Evolutionary conservation across 2,113 vertebrate species (phyloP).

Genomic region (Petromus typicus): DNA sequence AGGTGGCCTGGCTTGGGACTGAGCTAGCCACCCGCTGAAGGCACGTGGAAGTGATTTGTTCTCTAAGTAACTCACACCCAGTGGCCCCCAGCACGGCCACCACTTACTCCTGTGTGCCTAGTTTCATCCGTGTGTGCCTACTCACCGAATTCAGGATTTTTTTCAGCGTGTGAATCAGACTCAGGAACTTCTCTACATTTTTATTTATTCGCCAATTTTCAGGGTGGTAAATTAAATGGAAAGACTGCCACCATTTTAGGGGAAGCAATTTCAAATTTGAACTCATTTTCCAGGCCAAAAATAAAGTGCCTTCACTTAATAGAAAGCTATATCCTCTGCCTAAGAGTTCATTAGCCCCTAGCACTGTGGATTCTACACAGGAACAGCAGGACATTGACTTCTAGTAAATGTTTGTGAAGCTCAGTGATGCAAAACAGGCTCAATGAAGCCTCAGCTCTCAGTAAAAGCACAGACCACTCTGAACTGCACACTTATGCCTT

Average conservation of each 20-base stretch:
- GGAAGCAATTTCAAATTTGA: constrained; percentile 53
- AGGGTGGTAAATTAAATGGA: not conserved
- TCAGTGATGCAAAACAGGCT: constrained; percentile 49
- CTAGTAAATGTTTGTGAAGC: constrained; percentile 35
- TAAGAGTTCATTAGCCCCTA: constrained; percentile 14
- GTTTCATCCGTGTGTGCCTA: not conserved
- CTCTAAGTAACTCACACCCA: not conserved
- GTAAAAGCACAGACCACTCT: not conserved
- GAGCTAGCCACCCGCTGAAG: not conserved
- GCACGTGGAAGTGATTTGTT: not conserved
- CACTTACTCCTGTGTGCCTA: not conserved
- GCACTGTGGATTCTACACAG: not conserved
- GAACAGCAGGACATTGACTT: not conserved
- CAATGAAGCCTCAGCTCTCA: not conserved
- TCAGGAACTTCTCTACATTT: not conserved
- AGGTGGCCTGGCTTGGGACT: not conserved
- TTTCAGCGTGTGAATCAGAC: not conserved
- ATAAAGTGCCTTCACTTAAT: constrained; percentile 21
- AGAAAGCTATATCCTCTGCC: not conserved
- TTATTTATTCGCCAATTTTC: constrained; percentile 44
- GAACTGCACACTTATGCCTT: not conserved
- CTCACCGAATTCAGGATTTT: not conserved
- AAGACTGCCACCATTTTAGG: constrained; percentile 22
- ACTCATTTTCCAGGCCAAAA: constrained; percentile 54
- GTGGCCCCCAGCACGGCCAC: not conserved